These are phyloP conservation scores for Coenonympha glycerion DNA, from an alignment of 2,888 invertebrate genomes.

Conservation along the genomic window DNA sequence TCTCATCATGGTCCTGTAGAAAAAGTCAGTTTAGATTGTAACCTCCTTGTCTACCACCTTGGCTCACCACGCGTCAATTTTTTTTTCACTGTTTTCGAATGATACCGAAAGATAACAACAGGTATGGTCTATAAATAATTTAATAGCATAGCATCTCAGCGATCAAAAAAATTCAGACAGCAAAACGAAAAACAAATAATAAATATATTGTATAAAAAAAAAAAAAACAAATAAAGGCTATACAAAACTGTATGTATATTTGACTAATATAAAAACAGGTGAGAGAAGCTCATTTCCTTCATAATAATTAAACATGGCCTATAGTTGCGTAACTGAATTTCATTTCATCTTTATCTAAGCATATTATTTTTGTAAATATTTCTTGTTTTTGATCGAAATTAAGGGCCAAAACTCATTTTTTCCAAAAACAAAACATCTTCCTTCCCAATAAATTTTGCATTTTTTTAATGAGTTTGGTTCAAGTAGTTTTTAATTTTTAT, in stretches of 20 bases:
- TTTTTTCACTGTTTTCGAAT: too few relatives aligned
- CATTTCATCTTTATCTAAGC: too few relatives aligned
- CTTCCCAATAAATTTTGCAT: too few relatives aligned
- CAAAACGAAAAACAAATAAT: slow-evolving; percentile 30
- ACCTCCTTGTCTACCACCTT: too few relatives aligned
- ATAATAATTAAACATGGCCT: slow-evolving; percentile 17
- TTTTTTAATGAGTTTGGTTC: too few relatives aligned
- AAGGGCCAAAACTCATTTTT: not conserved
- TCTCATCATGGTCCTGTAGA: too few relatives aligned
- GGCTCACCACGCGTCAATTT: too few relatives aligned
- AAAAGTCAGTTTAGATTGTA: too few relatives aligned
- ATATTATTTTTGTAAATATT: not conserved
- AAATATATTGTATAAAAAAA: slow-evolving; percentile 11
- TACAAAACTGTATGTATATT: slow-evolving; percentile 31
- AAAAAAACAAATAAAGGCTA: slow-evolving; percentile 22
- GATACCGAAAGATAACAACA: slow-evolving; percentile 6
- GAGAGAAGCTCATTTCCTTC: not conserved
- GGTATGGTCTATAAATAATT: slow-evolving; percentile 13
- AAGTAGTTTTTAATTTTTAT: too few relatives aligned
- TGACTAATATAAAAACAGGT: slow-evolving; percentile 16
- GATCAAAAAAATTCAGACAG: slow-evolving; percentile 69
- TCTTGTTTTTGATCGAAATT: not conserved
- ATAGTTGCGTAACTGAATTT: slow-evolving; percentile 16
- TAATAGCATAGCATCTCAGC: slow-evolving; percentile 41
- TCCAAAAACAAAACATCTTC: too few relatives aligned